phyloP scores from a whole-genome alignment of 1,140 invertebrate genomes.

The Drosophila erecta region DNA sequence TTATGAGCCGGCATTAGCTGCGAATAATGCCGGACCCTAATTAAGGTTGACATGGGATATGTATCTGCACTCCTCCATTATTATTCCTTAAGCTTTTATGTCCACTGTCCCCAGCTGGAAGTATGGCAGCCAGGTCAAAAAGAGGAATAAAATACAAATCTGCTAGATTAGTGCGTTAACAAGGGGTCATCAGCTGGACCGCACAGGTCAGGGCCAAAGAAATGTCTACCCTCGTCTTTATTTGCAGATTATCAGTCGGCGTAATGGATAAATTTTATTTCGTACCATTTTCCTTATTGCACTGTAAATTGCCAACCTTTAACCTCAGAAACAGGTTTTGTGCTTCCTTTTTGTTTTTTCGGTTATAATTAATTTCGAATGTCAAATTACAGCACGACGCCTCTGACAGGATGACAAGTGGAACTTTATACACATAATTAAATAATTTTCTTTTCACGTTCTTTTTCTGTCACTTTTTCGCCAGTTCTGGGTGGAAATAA shows the following conservation, averaged over 20 bases:
- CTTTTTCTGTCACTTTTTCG: constrained; percentile 32
- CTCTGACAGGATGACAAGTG: constrained; percentile 48
- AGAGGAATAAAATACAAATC: constrained; percentile 44
- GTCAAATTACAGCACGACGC: constrained; percentile 51
- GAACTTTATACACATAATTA: constrained; percentile 78
- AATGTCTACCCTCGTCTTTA: constrained; percentile 68
- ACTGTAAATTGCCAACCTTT: constrained; percentile 28
- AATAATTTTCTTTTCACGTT: constrained; percentile 56
- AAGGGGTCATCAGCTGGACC: constrained; percentile 56
- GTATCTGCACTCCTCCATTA: constrained; percentile 5
- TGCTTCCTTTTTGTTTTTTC: neutral
- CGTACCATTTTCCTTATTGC: constrained; percentile 15
- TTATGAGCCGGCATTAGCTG: constrained; percentile 44
- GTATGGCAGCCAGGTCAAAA: constrained; percentile 46
- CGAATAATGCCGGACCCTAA: constrained; percentile 72
- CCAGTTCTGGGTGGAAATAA: constrained; percentile 40
- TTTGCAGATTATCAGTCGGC: constrained; percentile 47
- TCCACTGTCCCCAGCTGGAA: constrained; percentile 36
- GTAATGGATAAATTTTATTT: constrained; percentile 53
- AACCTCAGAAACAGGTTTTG: constrained; percentile 33
- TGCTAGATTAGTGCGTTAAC: constrained; percentile 75
- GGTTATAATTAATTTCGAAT: constrained; percentile 64
- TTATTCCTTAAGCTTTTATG: constrained; percentile 18
- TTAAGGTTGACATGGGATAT: constrained; percentile 79
- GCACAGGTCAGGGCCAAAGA: constrained; percentile 11